Base-by-base conservation (phyloP, 2,797 vertebrate genomes). In the Orientallactaga sibirica region DNA sequence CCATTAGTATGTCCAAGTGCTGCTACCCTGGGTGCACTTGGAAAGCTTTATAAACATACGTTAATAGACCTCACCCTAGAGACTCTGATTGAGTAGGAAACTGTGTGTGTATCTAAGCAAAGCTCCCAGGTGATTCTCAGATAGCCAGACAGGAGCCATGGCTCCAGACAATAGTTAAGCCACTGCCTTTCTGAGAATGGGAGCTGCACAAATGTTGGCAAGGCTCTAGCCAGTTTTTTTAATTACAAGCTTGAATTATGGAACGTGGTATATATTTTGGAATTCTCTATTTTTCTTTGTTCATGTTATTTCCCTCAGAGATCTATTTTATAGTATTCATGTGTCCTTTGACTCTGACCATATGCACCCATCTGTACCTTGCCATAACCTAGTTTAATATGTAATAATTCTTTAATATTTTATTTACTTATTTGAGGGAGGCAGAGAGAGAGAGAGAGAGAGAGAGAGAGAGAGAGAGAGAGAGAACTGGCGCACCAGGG, bases 211-310 rank as follows among this genome's bases (percentile, higher is more conserved):
- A 83, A 96, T 33, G n/a, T 11, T 95, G 88, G 8, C 19, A 75
- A 94, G 86, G 9, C n/a, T 78, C 78, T 18, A 55, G 27, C 16
- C 61, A 85, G 33, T 41, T 74, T 79, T 93, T 48, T 85, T 27
- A 89, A 64, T 83, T 86, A 90, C 3, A 91, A 88, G 7, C 15
- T 29, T 89, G 14, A 87, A 92, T n/a, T 77, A 95, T 62, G 83
- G 88, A 95, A 92, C 33, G 18, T 25, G 19, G 3, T 48, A 48
- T 58, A 71, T 77, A 85, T 92, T 74, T 91, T 70, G 58, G 6
- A 90, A 86, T 86, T 79, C 73, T 77, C 29, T 66, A 62, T 84
- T 93, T 41, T 52, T 71, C 29, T 62, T 92, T 61, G 94, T 71
- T 75, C 27, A 62, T 68, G 76, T 91, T 68, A 87, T 92, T 93